phyloP scores from a whole-genome alignment of 2,888 invertebrate genomes.

The Lasioglossum leucozonium region DNA sequence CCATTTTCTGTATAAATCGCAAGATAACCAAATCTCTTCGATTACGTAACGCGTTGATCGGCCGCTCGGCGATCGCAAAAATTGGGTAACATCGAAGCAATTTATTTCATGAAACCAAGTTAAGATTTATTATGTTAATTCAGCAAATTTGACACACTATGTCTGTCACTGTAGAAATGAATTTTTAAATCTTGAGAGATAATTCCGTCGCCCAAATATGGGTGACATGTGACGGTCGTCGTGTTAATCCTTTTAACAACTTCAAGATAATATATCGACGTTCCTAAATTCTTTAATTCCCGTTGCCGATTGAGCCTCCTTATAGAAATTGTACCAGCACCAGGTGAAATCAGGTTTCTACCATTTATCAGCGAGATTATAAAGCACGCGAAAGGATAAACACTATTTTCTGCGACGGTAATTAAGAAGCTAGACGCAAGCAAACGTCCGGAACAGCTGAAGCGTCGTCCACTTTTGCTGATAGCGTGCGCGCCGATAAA shows the following conservation, averaged over 20 bases:
- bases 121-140: neutral
- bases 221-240: too few species aligned
- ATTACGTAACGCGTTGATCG: neutral
- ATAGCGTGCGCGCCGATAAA: slow-evolving; percentile 8
- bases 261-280: neutral
- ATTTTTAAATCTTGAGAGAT: neutral
- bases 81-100: neutral
- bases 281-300: too few species aligned
- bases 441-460: neutral
- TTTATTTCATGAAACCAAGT: neutral
- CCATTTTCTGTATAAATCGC: neutral
- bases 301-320: neutral
- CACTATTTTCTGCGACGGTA: neutral
- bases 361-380: neutral
- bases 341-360: neutral
- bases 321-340: neutral
- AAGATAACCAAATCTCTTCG: neutral
- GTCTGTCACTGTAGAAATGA: neutral
- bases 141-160: neutral
- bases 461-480: slow-evolving; percentile 20
- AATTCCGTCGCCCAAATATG: neutral
- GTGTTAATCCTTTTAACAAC: neutral
- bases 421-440: neutral
- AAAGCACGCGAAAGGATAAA: neutral
- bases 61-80: neutral